Evolutionary conservation across 2,797 vertebrate species (phyloP), one percentile per base, ranked within the genome.

Genomic region (Lepus townsendii): DNA sequence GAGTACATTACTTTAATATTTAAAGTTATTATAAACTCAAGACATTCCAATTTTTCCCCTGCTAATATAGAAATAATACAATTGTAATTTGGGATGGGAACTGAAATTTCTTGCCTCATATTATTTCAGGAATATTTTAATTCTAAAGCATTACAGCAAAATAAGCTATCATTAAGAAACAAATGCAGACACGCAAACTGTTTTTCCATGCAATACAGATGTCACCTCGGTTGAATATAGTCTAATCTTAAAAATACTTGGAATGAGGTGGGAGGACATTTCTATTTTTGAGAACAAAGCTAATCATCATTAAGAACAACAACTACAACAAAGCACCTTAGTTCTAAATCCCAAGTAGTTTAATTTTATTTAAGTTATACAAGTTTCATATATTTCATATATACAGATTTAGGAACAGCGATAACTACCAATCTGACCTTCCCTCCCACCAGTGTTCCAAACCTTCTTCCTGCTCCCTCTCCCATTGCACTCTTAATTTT

Each of bases 121-220:
- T 14, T 77, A 79, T 73, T 52, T 82, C 20, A 5, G 13, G 92
- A 76, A 54, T 71, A 85, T 30, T 93, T 22, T 78, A 73, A 54
- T 72, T 52, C 65, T 0, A 92, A 84, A 82, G 7, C 30, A 92
- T 79, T 80, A 47, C 1, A 82, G 11, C 69, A 80, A 26, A 91
- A 69, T 35, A 57, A 86, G 20, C 7, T 89, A 95, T 50, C 24
- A 88, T 76, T 95, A 91, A 83, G 63, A 1, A 68, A 83, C 24
- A 83, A 65, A 66, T 75, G 12, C 20, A 91, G 50, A 94, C 71
- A 79, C 16, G 47, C 10, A 12, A 82, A 42, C 16, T 5, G 0
- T 69, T 77, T 91, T 83, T 76, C 38, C 12, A 94, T 66, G 83
- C 12, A 87, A 13, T 77, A 60, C n/a, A 82, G 17, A 32, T 54